A percentile compares a stretch with the other conserved stretches of the same genome.
phyloP scores from a whole-genome alignment of 1,140 invertebrate genomes.

The Zaprionus tsacasi region DNA sequence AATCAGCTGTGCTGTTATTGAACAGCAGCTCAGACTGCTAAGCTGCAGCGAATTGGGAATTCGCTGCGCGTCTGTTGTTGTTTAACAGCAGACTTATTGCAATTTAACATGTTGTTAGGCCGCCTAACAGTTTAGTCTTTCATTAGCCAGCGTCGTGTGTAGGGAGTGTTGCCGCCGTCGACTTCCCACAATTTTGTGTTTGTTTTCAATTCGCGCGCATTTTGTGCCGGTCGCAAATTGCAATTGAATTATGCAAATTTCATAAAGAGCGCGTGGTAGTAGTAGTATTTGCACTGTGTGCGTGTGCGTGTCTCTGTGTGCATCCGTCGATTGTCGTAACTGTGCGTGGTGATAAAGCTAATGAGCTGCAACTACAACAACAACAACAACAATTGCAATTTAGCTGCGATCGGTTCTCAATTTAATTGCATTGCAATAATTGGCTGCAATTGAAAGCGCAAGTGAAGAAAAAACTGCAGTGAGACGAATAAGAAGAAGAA shows the following conservation, averaged over 20 bases:
- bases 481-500: not conserved
- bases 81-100: conserved; percentile 11
- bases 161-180: not conserved
- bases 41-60: conserved; percentile 14
- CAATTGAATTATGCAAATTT: conserved; percentile 40
- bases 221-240: conserved; percentile 50
- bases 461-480: conserved; percentile 25
- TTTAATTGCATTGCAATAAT: conserved; percentile 49
- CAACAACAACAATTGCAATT: conserved; percentile 13
- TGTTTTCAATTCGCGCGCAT: conserved; percentile 47
- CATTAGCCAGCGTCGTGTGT: conserved; percentile 2
- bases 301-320: conserved; percentile 12
- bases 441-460: conserved; percentile 46
- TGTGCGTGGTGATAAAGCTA: conserved; percentile 11
- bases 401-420: conserved; percentile 29
- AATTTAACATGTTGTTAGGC: conserved; percentile 18
- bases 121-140: not conserved
- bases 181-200: conserved; percentile 10
- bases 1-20: conserved; percentile 7
- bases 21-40: conserved; percentile 15
- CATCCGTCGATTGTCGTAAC: conserved; percentile 7
- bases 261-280: conserved; percentile 4
- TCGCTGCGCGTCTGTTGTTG: not conserved
- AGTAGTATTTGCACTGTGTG: not conserved
- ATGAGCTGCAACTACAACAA: conserved; percentile 11